phyloP scores from a whole-genome alignment of 1,140 invertebrate genomes.

The Drosophila funebris region DNA sequence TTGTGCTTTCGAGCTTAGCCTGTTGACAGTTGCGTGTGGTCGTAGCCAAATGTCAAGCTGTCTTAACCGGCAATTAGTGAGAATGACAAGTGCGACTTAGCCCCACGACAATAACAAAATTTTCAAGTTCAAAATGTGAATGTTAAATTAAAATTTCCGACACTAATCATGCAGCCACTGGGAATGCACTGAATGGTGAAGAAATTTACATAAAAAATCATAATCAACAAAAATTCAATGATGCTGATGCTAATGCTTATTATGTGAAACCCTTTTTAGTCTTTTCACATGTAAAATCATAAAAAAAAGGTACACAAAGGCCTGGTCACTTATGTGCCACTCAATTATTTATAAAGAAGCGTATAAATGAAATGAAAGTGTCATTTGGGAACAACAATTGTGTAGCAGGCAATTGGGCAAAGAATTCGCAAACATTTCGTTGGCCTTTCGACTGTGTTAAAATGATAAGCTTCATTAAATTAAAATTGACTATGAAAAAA shows the following conservation, averaged over 20 bases:
- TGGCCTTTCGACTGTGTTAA: background rate
- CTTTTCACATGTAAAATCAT: constrained; percentile 9
- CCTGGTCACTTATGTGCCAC: constrained; percentile 55
- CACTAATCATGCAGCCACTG: constrained; percentile 39
- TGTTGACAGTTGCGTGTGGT: constrained; percentile 21
- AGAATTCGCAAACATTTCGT: constrained; percentile 14
- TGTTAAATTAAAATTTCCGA: background rate
- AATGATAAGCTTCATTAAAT: constrained; percentile 7
- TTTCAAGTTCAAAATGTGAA: background rate
- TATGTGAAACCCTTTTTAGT: constrained; percentile 42
- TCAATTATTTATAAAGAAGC: constrained; percentile 70
- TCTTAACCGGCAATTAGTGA: constrained; percentile 52
- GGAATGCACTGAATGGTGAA: constrained; percentile 9
- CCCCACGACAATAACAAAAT: background rate
- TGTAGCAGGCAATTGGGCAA: constrained; percentile 11
- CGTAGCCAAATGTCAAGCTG: constrained; percentile 44
- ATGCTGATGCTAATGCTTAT: constrained; percentile 60
- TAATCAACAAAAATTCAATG: constrained; percentile 79
- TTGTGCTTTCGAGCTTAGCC: constrained; percentile 10
- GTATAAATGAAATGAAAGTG: constrained; percentile 10
- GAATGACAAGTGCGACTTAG: background rate
- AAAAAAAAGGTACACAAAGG: constrained; percentile 58
- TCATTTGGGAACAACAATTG: constrained; percentile 13
- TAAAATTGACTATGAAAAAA: background rate
- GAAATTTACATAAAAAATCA: constrained; percentile 65